Base-by-base conservation (phyloP, 1,140 invertebrate species). In the Dendroctonus ponderosae region DNA sequence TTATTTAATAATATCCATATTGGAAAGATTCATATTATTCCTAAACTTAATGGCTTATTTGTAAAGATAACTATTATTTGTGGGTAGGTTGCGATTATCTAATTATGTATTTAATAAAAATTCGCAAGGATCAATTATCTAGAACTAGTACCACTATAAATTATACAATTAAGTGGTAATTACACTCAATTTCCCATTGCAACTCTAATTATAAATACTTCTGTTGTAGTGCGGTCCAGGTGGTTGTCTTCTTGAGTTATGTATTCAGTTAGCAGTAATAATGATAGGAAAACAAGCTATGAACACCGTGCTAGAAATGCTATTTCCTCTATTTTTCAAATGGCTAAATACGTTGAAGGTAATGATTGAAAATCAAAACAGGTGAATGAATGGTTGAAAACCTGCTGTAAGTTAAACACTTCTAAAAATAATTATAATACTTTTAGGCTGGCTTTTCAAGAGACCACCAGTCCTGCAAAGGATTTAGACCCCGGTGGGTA, bases 231-330 rank as follows among this genome's bases (percentile, higher is more conserved):
- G 90, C 72, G 86, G 87, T 6, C 92, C 93, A 0, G 92, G 94
- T 6, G 95, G 95, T 4, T 97, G 94, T 77, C 80, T 97, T 0
- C 88, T 94, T 62, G 95, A 97, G 79, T 82, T 97, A 4, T 96
- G 91, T 67, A 95, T 97, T 68, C 94, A 97, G 78, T 78, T 97
- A 63, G 90, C 89, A 5, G 96, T 97, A 71, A 95, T 98, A 70
- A 97, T 97, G 94, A 86, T 97, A 41, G 96, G 94, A 39, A 97
- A 97, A 80, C 96, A 97, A 80, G 85, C 92, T n/a, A 86, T 97
- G 76, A 96, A 94, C 80, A 94, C 94, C 14, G 86, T 93, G 41
- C 83, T 95, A 43, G 90, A 92, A 80, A 91, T 91, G 83, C 76
- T 90, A 56, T 84, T 87, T 78, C 90, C 90, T 8, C 82, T 89